phyloP scores from a whole-genome alignment of 2,797 vertebrate species.

The Glossophaga mutica region DNA sequence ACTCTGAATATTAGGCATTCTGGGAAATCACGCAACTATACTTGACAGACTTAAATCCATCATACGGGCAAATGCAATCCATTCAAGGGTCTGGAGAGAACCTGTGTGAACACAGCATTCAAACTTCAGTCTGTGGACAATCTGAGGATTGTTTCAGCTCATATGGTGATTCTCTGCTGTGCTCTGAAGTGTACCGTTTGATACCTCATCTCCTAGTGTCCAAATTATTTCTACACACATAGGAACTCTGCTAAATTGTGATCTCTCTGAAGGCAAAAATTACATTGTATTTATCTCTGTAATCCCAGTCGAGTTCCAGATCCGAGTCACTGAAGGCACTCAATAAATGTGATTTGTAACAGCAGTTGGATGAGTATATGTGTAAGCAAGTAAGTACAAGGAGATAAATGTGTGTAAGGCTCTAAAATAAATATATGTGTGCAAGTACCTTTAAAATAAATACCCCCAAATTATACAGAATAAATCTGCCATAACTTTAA shows the following conservation, averaged over 20 bases:
- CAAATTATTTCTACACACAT: background rate
- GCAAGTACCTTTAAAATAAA: constrained; percentile 3
- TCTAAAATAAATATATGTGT: background rate
- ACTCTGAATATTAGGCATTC: background rate
- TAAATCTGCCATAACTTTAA: background rate
- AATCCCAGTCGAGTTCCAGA: background rate
- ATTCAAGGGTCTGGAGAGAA: background rate
- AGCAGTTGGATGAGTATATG: background rate
- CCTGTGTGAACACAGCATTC: background rate
- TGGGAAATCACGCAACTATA: background rate
- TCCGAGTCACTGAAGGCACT: background rate
- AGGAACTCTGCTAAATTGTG: background rate
- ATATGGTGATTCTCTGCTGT: background rate
- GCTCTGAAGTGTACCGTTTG: background rate
- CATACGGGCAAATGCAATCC: background rate
- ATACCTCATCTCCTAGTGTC: background rate
- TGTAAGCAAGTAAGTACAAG: background rate
- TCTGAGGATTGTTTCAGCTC: background rate
- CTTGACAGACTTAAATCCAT: background rate
- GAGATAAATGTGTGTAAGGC: background rate
- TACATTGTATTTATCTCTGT: background rate
- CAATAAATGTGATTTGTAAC: background rate
- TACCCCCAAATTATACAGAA: background rate
- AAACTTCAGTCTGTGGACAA: background rate
- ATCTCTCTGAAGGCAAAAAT: background rate